A percentile compares a stretch with the other conserved stretches of the same genome.
Conservation (phyloP, 2,113 vertebrate genomes). For the Microtus ochrogaster region DNA sequence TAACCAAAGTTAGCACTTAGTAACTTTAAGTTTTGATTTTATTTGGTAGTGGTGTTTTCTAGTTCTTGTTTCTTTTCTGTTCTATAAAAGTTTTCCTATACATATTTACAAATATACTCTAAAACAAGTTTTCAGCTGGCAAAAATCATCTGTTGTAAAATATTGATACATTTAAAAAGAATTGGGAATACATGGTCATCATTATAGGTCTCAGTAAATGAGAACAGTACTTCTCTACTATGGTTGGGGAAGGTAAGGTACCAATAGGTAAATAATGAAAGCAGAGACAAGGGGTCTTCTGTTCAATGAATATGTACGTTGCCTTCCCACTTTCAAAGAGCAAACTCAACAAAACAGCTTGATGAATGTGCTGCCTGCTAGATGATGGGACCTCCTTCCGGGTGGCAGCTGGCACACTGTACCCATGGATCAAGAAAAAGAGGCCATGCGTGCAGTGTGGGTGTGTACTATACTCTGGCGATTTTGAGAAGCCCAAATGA, state of each 20-base stretch:
- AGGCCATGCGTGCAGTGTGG: not conserved
- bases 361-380: not conserved
- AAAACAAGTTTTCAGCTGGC: not conserved
- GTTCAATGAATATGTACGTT: not conserved
- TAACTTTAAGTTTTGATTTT: not conserved
- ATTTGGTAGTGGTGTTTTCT: not conserved
- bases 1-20: not conserved
- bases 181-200: not conserved
- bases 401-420: not conserved
- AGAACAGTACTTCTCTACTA: not conserved
- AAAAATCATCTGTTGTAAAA: not conserved
- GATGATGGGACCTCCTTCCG: not conserved
- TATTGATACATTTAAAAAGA: slow-evolving; percentile 1
- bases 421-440: not conserved
- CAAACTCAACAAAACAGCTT: slow-evolving; percentile 2
- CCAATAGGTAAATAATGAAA: not conserved
- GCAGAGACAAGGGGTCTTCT: not conserved
- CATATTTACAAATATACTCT: not conserved
- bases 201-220: not conserved
- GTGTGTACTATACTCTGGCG: not conserved
- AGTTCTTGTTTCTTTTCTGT: not conserved
- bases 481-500: not conserved
- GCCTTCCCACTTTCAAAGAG: not conserved
- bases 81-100: not conserved
- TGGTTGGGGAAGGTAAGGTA: not conserved